Evolutionary conservation across 1,140 invertebrate genomes (phyloP), one percentile per base, ranked within the genome.

Genomic region (Nomia melanderi): DNA sequence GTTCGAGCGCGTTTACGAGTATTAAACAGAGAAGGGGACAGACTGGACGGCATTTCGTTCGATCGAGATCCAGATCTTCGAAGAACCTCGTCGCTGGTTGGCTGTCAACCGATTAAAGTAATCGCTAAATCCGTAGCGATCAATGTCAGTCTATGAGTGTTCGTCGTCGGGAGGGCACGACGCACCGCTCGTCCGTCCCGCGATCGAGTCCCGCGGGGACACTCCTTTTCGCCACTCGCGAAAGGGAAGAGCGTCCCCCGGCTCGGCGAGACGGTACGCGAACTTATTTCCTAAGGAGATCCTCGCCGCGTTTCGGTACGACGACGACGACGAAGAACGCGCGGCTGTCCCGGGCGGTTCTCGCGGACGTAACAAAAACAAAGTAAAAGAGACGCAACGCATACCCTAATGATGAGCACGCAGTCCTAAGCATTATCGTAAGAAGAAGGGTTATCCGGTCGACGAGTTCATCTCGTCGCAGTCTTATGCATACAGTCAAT

Each of bases 211-310:
- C n/a, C n/a, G n/a, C n/a, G n/a, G n/a, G n/a, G n/a, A n/a, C n/a
- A n/a, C n/a, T n/a, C n/a, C n/a, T n/a, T n/a, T n/a, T n/a, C n/a
- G n/a, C 36, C 53, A 69, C 53, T 44, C 50, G 29, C 27, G 56
- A 64, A 41, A 74, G 29, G 25, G 23, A n/a, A 12, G 73, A 69
- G 64, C 57, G 33, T 75, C 69, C 59, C 44, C 65, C 59, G 67
- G n/a, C 44, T 57, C 54, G 57, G 56, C 60, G 23, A 71, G 56
- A 54, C 59, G 53, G 41, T 60, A 66, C 41, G 17, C 23, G 57
- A 36, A 63, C 75, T 82, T 82, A 81, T 74, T 82, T 50, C 53
- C 78, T n/a, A n/a, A 81, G 14, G 81, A 83, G 80, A 83, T 83
- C 81, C 60, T 78, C 53, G 64, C 44, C 53, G 53, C 39, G 50